Percentiles rank a stretch among this genome's conserved stretches.
Evolutionary conservation across 2,797 vertebrate genomes (phyloP).

Genomic region (Trematomus bernacchii): DNA sequence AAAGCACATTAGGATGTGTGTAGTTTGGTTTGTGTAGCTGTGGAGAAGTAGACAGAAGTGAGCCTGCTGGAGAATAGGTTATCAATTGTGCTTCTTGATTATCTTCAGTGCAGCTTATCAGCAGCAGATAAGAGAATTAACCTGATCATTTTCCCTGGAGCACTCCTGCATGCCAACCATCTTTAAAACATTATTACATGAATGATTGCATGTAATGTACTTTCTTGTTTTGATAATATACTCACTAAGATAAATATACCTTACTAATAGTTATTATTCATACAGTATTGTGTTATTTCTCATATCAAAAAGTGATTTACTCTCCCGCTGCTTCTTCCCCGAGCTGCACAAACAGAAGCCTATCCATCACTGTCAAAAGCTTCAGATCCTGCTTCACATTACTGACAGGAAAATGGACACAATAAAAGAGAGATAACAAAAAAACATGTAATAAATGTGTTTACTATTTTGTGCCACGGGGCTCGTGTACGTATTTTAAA

Average conservation of each 20-base stretch:
- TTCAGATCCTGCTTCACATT: conserved; percentile 18
- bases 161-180: conserved; percentile 6
- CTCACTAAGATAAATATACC: conserved; percentile 8
- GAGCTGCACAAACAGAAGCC: conserved; percentile 6
- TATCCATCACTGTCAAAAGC: conserved; percentile 41
- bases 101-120: conserved; percentile 68
- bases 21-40: conserved; percentile 36
- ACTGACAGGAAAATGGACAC: conserved; percentile 36
- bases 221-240: conserved; percentile 12
- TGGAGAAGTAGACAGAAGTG: conserved; percentile 28
- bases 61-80: conserved; percentile 54
- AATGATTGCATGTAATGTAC: conserved; percentile 16
- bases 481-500: not conserved
- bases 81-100: conserved; percentile 63
- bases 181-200: not conserved
- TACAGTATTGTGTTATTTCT: conserved; percentile 14
- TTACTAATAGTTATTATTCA: conserved; percentile 11
- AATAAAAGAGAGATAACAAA: conserved; percentile 31
- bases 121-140: conserved; percentile 63
- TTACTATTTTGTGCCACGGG: not conserved
- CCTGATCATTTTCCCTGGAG: conserved; percentile 30
- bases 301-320: conserved; percentile 25
- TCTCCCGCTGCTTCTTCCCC: not conserved
- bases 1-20: conserved; percentile 45
- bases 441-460: conserved; percentile 38